Evolutionary conservation across 2,113 vertebrate genomes (phyloP), one percentile per base, ranked within the genome.

Genomic region (Girardinichthys multiradiatus): DNA sequence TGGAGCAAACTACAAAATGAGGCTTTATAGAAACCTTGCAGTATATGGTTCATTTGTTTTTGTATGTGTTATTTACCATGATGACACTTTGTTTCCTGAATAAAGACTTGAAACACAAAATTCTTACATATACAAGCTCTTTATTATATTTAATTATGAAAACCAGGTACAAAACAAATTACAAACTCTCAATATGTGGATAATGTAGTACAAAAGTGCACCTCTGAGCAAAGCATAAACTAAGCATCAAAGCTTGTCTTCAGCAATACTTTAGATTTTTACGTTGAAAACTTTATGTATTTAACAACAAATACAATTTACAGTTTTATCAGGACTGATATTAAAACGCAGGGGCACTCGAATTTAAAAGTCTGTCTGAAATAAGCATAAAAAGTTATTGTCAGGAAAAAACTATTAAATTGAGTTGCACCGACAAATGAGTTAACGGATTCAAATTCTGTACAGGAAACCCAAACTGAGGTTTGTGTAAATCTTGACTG

Each of bases 301-400:
- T 10, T 24, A 17, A 29, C 29, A 30, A 4, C 64, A 13, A 71
- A 27, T 4, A 54, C 66, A 7, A 26, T 27, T 1, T 62, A 69
- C 11, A 68, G n/a, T 63, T 61, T 57, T 17, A 65, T 48, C 8
- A 61, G 28, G 69, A 27, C 70, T 74, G 5, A 31, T 35, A 59
- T 33, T 69, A 64, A 82, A 69, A 27, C 26, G 39, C 8, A 57
- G 64, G 81, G 81, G 85, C 80, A 87, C 82, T 88, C 88, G 3
- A 1, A 60, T 77, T 61, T 30, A 31, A 57, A 67, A 61, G 48
- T 30, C 29, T 63, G 28, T 11, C 48, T 24, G 2, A 39, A n/a
- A 14, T 33, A 10, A 3, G 4, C 10, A 11, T 51, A 24, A 27
- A 11, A 35, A 21, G 48, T 17, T 24, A 17, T 14, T 26, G 19